Evolutionary conservation across 2,113 vertebrate species (phyloP).

Genomic region (cat (Felis catus)): DNA sequence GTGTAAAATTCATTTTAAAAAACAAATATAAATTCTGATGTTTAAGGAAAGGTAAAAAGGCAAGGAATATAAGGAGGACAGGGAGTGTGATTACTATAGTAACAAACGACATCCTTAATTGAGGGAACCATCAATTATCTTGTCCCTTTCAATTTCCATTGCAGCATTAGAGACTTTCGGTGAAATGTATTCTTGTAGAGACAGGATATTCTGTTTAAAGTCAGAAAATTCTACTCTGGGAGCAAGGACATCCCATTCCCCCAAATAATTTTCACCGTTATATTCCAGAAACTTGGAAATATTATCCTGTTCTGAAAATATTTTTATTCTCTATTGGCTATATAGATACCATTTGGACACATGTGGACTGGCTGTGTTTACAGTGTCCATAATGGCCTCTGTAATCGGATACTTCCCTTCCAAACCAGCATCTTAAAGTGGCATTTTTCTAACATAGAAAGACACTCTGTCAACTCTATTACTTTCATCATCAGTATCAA

Average conservation of each 20-base stretch:
- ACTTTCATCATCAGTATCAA: slow-evolving; percentile 3
- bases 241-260: neutral
- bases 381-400: neutral
- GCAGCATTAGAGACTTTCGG: neutral
- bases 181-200: slow-evolving; percentile 57
- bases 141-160: slow-evolving; percentile 63
- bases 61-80: neutral
- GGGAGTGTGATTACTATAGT: slow-evolving; percentile 34
- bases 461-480: neutral
- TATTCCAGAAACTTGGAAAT: neutral
- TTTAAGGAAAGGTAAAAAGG: slow-evolving; percentile 24
- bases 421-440: neutral
- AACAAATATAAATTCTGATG: slow-evolving; percentile 47
- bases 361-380: neutral
- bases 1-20: slow-evolving; percentile 35
- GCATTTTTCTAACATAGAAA: neutral
- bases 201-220: slow-evolving; percentile 17
- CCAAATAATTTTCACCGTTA: neutral
- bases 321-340: neutral
- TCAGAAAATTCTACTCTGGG: slow-evolving; percentile 9
- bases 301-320: neutral
- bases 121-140: slow-evolving; percentile 39
- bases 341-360: neutral
- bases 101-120: slow-evolving; percentile 61
- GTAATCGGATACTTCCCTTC: neutral